These are phyloP conservation scores for Xanthia togata DNA, from an alignment of 2,888 invertebrate genomes.

Conservation along the genomic window DNA sequence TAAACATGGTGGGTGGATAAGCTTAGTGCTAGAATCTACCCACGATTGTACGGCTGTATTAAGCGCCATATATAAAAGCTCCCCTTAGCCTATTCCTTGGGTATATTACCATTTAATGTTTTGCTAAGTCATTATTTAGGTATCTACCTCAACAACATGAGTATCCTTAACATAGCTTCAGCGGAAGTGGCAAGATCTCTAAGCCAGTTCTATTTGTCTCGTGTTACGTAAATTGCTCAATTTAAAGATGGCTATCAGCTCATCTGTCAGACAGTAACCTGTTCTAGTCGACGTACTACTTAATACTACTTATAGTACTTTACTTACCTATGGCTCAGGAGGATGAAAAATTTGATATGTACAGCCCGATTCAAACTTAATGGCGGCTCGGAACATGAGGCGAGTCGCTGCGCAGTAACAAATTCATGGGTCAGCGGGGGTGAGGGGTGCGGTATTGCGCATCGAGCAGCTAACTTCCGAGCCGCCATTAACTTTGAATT, in stretches of 20 bases:
- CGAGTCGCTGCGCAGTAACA: no score
- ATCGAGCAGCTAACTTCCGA: no score
- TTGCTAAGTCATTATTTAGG: background rate
- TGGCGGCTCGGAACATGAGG: no score
- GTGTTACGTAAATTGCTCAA: slow-evolving; percentile 50
- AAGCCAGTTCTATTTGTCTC: slow-evolving; percentile 13
- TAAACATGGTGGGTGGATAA: background rate
- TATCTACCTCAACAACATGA: background rate
- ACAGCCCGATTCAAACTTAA: no score
- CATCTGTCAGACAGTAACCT: slow-evolving; percentile 20
- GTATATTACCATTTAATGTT: background rate
- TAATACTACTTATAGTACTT: no score
- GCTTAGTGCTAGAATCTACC: no score
- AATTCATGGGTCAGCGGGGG: no score
- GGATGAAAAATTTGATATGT: background rate
- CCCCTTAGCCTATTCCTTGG: background rate
- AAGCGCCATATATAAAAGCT: background rate
- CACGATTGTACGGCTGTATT: no score
- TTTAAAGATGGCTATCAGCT: slow-evolving; percentile 47
- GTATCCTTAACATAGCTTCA: slow-evolving; percentile 1
- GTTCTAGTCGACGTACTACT: slow-evolving; percentile 26
- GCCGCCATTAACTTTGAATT: no score
- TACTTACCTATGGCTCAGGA: background rate
- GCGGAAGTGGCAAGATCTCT: slow-evolving; percentile 24
- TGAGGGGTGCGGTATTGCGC: no score